Base-by-base conservation (phyloP, 2,888 invertebrate genomes). In the Apamea anceps region DNA sequence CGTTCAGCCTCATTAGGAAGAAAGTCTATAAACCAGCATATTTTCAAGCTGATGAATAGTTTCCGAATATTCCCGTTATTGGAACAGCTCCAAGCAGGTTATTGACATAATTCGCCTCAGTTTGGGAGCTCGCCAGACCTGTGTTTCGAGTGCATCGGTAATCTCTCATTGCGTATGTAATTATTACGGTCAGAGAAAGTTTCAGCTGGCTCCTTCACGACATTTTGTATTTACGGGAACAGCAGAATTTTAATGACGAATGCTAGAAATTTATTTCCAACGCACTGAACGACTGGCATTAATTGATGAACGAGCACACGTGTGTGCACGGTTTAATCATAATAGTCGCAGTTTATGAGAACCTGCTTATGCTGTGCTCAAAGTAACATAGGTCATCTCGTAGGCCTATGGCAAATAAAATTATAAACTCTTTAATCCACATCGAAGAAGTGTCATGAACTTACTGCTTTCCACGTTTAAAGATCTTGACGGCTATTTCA, bases 81-180 rank as follows among this genome's bases (percentile, higher is more conserved):
- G 91, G 90, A 86, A 25, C 63, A 10, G 45, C 12, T 86, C 91
- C 90, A 90, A 90, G 77, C 88, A 85, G 90, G 90, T 90, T 90
- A 90, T 90, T 90, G 90, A 90, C 91, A 91, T 91, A 91, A 85
- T 86, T 90, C 72, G 60, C 78, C 63, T 72, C 62, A 75, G 79
- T 81, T 88, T 90, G 90, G 90, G 78, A 75, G 76, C 28, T 54
- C 71, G 90, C 90, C 90, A 90, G 90, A 66, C 70, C 75, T 75
- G 82, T 88, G 90, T 88, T 80, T 77, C 77, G 72, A 80, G 65
- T 83, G 83, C 88, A 90, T 74, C 66, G 72, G 66, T 84, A 77
- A 88, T 89, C 72, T 84, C 68, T 89, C 87, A 84, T 71, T 78
- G 75, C 67, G 51, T 68, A 68, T 28, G 57, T 81, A 75, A 87